Percentiles rank a stretch among this genome's conserved stretches.
These are phyloP conservation scores for Leptosomus discolor DNA, from an alignment of 2,113 vertebrate species.

Conservation along the genomic window DNA sequence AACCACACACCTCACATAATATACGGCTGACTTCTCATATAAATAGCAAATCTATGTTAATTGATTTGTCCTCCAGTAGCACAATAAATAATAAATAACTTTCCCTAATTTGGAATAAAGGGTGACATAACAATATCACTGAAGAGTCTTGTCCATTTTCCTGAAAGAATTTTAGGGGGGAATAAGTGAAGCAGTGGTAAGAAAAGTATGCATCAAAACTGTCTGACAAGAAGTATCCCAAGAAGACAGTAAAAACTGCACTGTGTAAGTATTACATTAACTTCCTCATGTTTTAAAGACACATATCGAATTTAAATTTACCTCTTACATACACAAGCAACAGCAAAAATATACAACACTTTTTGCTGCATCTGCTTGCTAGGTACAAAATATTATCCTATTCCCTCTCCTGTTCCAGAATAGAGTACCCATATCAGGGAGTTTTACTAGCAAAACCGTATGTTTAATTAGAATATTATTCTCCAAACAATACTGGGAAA, in stretches of 20 bases:
- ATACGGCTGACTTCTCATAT: neutral
- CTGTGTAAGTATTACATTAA: neutral
- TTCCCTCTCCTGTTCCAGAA: neutral
- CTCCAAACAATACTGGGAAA: neutral
- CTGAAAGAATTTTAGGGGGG: neutral
- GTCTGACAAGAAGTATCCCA: neutral
- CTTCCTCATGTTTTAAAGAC: neutral
- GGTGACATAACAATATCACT: neutral
- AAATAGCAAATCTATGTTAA: neutral
- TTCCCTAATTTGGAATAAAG: neutral
- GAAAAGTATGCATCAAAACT: neutral
- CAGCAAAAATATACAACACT: neutral
- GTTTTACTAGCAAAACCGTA: neutral
- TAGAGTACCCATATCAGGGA: neutral
- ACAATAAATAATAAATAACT: neutral
- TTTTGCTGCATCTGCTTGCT: neutral
- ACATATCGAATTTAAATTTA: neutral
- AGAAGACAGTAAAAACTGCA: neutral
- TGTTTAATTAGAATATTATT: neutral
- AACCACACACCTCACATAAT: neutral
- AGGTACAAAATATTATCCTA: neutral
- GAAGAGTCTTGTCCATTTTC: neutral
- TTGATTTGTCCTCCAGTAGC: neutral
- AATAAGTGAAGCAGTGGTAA: neutral
- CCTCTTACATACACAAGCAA: neutral